A percentile compares a stretch with the other conserved stretches of the same genome.
Conservation (phyloP, 2,113 vertebrate genomes). For the Tupaia tana region DNA sequence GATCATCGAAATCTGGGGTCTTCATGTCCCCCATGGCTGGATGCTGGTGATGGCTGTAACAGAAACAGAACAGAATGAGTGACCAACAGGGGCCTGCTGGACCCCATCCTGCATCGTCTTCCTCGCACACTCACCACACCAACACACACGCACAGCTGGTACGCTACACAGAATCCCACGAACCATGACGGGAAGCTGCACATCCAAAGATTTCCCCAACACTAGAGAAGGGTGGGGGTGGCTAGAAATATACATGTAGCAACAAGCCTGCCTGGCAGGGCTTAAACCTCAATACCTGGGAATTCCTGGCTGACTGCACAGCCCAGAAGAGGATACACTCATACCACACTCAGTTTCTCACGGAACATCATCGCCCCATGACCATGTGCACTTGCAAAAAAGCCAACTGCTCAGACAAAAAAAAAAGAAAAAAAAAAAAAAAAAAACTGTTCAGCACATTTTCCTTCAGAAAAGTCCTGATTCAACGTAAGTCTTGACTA, state of each 20-base stretch:
- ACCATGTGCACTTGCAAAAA: not conserved
- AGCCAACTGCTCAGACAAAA: not conserved
- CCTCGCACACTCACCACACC: no score
- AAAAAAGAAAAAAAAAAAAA: not conserved
- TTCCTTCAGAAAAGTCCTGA: not conserved
- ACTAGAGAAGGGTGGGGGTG: not conserved
- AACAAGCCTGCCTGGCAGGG: not conserved
- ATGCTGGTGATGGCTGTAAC: slow-evolving; percentile 80
- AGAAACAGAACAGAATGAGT: slow-evolving; percentile 42
- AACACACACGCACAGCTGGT: not conserved
- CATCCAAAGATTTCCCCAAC: not conserved
- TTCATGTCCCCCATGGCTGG: slow-evolving; percentile 99
- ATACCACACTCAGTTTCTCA: not conserved
- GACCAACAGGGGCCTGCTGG: not conserved
- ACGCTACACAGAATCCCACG: not conserved
- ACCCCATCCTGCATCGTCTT: not conserved
- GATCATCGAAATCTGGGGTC: slow-evolving; percentile 99
- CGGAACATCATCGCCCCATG: not conserved
- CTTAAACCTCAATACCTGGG: not conserved
- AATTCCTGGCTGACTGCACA: not conserved
- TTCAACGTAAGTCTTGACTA: not conserved
- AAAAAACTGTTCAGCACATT: not conserved
- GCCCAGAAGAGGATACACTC: not conserved
- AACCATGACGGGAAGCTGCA: not conserved
- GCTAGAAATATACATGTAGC: not conserved